Evolutionary conservation across 1,140 invertebrate species (phyloP).

Genomic region (Drosophila kohkoa): DNA sequence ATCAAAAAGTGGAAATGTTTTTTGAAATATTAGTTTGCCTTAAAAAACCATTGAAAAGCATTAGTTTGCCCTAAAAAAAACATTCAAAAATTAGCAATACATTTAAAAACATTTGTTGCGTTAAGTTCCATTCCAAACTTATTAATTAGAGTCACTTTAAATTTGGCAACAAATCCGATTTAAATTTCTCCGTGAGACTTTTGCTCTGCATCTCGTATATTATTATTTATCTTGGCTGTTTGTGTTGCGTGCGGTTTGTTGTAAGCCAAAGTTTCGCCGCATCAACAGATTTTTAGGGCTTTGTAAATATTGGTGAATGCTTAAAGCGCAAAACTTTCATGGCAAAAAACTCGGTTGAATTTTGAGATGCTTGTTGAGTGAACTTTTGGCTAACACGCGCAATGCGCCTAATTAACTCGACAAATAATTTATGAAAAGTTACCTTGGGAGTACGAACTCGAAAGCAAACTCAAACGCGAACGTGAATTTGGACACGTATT

Average conservation of each 20-base stretch:
- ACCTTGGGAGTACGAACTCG: constrained; percentile 17
- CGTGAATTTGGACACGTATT: neutral
- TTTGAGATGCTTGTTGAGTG: neutral
- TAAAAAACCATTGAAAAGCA: too few species aligned
- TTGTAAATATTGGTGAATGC: constrained; percentile 23
- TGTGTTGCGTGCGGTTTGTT: constrained; percentile 15
- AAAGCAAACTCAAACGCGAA: too few species aligned
- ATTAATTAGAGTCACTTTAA: neutral
- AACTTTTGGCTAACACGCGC: constrained; percentile 19
- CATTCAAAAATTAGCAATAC: too few species aligned
- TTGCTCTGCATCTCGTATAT: neutral
- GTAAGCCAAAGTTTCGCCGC: neutral
- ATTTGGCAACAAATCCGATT: neutral
- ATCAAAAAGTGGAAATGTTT: too few species aligned
- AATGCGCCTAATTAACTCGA: constrained; percentile 58
- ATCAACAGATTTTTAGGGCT: neutral
- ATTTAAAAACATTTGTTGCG: too few species aligned
- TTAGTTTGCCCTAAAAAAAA: too few species aligned
- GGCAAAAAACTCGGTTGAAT: neutral
- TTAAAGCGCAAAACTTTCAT: constrained; percentile 16
- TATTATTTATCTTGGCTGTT: constrained; percentile 12
- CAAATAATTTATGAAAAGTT: constrained; percentile 70
- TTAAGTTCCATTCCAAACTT: too few species aligned
- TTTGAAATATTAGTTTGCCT: too few species aligned
- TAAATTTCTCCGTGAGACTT: neutral